Base-by-base conservation (phyloP, 1,140 invertebrate genomes). In the Drosophila auraria region DNA sequence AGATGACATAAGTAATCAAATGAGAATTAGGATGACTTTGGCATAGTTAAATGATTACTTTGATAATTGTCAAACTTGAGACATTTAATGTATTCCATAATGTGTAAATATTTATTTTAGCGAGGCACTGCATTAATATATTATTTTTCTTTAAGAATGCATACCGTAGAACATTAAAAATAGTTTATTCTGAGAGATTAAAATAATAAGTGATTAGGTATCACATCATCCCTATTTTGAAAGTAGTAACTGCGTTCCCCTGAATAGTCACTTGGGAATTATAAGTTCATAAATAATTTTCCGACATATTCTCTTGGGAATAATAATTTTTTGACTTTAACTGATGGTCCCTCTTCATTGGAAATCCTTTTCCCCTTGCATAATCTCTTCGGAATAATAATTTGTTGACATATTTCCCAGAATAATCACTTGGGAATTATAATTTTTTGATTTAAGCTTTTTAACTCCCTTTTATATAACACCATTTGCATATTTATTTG, bases 181-280 rank as follows among this genome's bases (percentile, higher is more conserved):
- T 38, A 5, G 5, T 38, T 5, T 38, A 38, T 14, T 14, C 0
- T 5, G 1, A 14, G 12, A 38, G 12, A 38, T 14, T 38, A 5
- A 38, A 38, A 38, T 38, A 14, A 14, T 38, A 5, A 5, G 4
- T 14, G 0, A 38, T 14, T 4, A 38, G 36, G 4, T 14, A 14
- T 38, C 11, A 12, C 30, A 36, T 36, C 9, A 36, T 36, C 6
- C 15, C 7, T n/a, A 44, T 15, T n/a, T n/a, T n/a, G 2, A 42
- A 7, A n/a, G 15, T 8, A 5, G 6, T n/a, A n/a, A 0, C 15
- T 3, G 8, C n/a, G 0, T 2, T 44, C 0, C n/a, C 2, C 15
- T 14, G 15, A 51, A 27, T 23, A 23, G 8, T 9, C 3, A 27
- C 7, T 27, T n/a, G 7, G 7, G 25, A 51, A 51, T 27, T 27